phyloP scores from a whole-genome alignment of 2,113 vertebrate species.

The Myrmophylax atrothorax region DNA sequence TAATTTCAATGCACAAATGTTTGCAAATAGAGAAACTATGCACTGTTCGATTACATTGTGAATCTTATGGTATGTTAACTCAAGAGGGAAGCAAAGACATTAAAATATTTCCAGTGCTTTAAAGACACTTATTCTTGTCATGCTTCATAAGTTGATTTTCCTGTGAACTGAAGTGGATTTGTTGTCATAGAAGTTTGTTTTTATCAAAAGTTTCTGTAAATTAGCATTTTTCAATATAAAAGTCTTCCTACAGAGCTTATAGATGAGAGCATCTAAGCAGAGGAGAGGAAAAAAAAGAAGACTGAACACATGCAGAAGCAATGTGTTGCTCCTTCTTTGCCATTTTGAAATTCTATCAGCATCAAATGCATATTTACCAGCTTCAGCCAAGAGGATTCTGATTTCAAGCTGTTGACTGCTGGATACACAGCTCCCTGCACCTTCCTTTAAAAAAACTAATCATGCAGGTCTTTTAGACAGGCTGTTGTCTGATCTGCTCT shows the following conservation, averaged over 20 bases:
- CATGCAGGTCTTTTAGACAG: rapidly evolving
- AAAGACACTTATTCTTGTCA: neutral
- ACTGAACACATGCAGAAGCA: neutral
- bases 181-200: neutral
- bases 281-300: neutral
- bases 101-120: neutral
- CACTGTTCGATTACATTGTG: neutral
- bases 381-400: neutral
- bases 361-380: neutral
- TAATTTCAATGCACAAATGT: neutral
- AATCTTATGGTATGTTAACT: neutral
- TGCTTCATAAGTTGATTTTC: neutral
- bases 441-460: neutral
- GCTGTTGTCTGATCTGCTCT: neutral
- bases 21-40: neutral
- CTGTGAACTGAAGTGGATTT: neutral
- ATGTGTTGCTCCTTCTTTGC: rapidly evolving
- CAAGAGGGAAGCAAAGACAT: neutral
- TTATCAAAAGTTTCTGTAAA: neutral
- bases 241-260: neutral
- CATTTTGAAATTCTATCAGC: neutral
- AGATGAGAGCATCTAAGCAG: neutral
- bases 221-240: neutral
- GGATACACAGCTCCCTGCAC: rapidly evolving
- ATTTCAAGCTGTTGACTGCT: neutral